Percentiles rank a stretch among this genome's conserved stretches.
These are phyloP conservation scores for Neodiprion pinetum DNA, from an alignment of 1,140 invertebrate species.

Conservation along the genomic window DNA sequence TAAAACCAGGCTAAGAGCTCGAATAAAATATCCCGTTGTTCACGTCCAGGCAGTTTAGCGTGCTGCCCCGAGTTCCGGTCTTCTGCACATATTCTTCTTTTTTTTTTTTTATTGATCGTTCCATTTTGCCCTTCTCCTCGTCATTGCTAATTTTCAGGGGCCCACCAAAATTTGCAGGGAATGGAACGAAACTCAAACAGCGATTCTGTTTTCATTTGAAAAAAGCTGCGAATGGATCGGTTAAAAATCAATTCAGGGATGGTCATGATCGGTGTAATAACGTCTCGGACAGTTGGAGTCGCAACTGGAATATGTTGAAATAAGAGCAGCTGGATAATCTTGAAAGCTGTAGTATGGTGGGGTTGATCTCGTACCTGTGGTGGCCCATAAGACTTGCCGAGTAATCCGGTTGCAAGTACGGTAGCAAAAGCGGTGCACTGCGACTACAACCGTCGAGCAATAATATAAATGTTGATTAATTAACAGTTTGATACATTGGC, in stretches of 20 bases:
- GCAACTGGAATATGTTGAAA: not conserved
- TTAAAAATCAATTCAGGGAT: not conserved
- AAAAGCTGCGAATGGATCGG: not conserved
- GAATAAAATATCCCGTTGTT: slow-evolving; percentile 7
- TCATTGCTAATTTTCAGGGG: too few species aligned
- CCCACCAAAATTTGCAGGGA: too few species aligned
- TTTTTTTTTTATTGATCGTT: too few species aligned
- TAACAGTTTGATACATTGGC: slow-evolving; percentile 48
- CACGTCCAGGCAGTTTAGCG: slow-evolving; percentile 1
- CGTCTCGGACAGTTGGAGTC: not conserved
- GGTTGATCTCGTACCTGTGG: too few species aligned
- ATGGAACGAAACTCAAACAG: too few species aligned
- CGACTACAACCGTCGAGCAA: slow-evolving; percentile 37
- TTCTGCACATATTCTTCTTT: too few species aligned
- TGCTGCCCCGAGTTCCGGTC: not conserved
- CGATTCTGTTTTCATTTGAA: too few species aligned
- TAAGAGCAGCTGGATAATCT: not conserved
- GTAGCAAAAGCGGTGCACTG: slow-evolving; percentile 29
- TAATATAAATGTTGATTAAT: slow-evolving; percentile 59
- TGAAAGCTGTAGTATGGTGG: not conserved
- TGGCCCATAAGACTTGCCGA: not conserved
- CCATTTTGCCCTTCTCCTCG: too few species aligned
- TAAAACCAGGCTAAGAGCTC: slow-evolving; percentile 6
- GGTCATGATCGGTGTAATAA: not conserved
- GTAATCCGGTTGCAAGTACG: slow-evolving; percentile 8